Evolutionary conservation across 1,140 invertebrate species (phyloP).

Genomic region (Bombyx mandarina): DNA sequence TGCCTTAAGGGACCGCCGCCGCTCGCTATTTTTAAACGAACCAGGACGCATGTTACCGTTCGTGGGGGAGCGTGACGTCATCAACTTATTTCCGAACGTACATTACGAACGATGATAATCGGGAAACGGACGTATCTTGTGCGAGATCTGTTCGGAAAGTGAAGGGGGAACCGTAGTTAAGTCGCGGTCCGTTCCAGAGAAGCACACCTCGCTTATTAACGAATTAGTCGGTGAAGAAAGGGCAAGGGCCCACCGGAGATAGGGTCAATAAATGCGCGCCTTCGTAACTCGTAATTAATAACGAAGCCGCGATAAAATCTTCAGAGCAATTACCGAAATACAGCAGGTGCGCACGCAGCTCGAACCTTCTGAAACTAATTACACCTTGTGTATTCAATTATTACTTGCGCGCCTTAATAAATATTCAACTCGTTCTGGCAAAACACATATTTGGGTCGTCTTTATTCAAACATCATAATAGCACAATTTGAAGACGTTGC

Average conservation of each 20-base stretch:
- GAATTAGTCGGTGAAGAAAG: constrained; percentile 30
- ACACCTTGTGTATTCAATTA: constrained; percentile 27
- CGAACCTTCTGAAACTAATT: constrained; percentile 27
- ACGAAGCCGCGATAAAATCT: constrained; percentile 31
- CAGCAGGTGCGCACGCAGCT: constrained; percentile 22
- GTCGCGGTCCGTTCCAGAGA: constrained; percentile 33
- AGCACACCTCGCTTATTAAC: constrained; percentile 36
- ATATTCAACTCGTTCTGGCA: background rate
- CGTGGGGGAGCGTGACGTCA: constrained; percentile 39
- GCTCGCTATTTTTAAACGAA: constrained; percentile 52
- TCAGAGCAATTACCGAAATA: constrained; percentile 41
- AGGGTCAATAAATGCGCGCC: constrained; percentile 56
- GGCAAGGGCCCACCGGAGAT: constrained; percentile 52
- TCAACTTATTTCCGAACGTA: constrained; percentile 36
- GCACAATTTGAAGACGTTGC: no score
- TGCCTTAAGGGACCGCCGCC: constrained; percentile 63
- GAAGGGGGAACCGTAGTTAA: background rate
- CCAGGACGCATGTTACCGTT: constrained; percentile 26
- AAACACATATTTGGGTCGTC: no score
- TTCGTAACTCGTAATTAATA: constrained; percentile 52
- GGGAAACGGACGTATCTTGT: background rate
- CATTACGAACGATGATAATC: constrained; percentile 10
- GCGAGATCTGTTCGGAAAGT: constrained; percentile 1
- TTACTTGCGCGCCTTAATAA: constrained; percentile 13
- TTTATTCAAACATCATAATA: no score